These are phyloP conservation scores for Copidosoma floridanum DNA, from an alignment of 1,140 invertebrate species.

Conservation along the genomic window DNA sequence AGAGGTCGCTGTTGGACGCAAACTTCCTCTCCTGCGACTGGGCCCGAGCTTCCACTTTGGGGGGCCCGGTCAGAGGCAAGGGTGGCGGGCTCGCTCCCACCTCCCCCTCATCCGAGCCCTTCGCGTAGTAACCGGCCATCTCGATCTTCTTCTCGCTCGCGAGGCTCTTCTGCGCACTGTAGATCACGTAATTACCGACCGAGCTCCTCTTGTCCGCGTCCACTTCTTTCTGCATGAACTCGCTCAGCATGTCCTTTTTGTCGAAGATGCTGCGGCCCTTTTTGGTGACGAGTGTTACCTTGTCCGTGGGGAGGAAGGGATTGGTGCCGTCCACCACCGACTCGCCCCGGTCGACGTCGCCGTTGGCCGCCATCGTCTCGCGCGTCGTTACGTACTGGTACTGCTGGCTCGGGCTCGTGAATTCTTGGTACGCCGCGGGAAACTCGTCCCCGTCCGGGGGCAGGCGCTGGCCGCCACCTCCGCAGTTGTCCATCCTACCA, in stretches of 20 bases:
- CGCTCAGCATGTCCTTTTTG: neutral
- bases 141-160: slow-evolving; percentile 43
- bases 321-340: neutral
- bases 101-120: slow-evolving; percentile 16
- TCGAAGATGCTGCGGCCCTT: neutral
- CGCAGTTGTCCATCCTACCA: slow-evolving; percentile 52
- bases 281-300: neutral
- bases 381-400: slow-evolving; percentile 37
- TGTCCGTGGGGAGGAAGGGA: neutral
- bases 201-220: neutral
- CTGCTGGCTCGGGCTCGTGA: slow-evolving; percentile 26
- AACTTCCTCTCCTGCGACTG: slow-evolving; percentile 34
- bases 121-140: slow-evolving; percentile 38
- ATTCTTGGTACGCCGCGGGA: slow-evolving; percentile 72
- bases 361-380: slow-evolving; percentile 22
- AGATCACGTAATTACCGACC: neutral
- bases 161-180: slow-evolving; percentile 9
- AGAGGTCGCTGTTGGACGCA: slow-evolving; percentile 41
- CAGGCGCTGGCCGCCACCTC: slow-evolving; percentile 60
- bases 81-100: slow-evolving; percentile 42
- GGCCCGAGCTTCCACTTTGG: slow-evolving; percentile 39
- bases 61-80: slow-evolving; percentile 48
- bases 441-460: slow-evolving; percentile 88
- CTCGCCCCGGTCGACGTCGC: slow-evolving; percentile 13
- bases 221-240: neutral